Base-by-base conservation (phyloP, 2,888 invertebrate species). In the Celastrina argiolus region DNA sequence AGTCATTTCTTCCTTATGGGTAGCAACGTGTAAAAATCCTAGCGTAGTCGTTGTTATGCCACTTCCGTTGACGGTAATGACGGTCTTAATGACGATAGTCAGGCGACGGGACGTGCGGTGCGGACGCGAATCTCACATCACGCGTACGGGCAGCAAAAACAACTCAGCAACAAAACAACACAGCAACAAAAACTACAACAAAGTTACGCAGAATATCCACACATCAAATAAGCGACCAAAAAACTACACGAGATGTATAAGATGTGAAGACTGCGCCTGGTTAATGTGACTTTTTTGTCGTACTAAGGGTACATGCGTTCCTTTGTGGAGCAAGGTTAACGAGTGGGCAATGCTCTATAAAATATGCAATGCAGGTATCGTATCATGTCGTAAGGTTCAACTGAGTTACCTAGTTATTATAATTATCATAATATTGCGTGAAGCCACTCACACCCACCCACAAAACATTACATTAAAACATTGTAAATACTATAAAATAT, bases 101-200 rank as follows among this genome's bases (percentile, higher is more conserved):
- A 70, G 66, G 67, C 68, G 67, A 67, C 56, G 63, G 65, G 61
- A 66, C 59, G 65, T 61, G 56, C 59, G 58, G 65, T 65, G 63
- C 64, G 61, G 65, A 14, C 51, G 14, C 18, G 67, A 56, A 68
- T 72, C 68, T 70, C 74, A 66, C 69, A 72, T 69, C 64, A 59
- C 45, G 36, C 26, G 67, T 64, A 66, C 64, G 59, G 65, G 16
- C 61, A 58, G 67, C 66, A 69, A 66, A 45, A 36, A 61, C 4
- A 26, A 45, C 0, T 6, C 2, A 42, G 16, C n/a, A 42, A 42
- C 16, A 22, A 14, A 3, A 5, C 1, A 51, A 22, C 12, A 36
- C 36, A 12, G 36, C 36, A 36, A 36, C 31, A 31, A 36, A 36
- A 36, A 36, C 8, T 10, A 36, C 22, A 51, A 22, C 45, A 18